Evolutionary conservation across 2,888 invertebrate genomes (phyloP).

Genomic region (Stictocephala bisonia): DNA sequence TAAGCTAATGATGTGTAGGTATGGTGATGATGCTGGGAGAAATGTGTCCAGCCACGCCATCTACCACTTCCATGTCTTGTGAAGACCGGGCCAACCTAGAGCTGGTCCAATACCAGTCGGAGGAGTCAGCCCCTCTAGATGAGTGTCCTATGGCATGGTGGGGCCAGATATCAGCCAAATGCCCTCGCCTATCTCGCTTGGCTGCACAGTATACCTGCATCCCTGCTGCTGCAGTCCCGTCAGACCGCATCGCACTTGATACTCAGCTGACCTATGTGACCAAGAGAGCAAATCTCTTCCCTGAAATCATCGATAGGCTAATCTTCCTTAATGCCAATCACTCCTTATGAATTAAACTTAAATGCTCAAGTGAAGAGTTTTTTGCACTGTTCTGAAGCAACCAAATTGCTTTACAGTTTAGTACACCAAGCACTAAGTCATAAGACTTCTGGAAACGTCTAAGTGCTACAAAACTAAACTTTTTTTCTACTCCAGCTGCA

Average conservation of each 20-base stretch:
- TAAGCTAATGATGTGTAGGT: too few relatives aligned
- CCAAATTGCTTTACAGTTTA: too few relatives aligned
- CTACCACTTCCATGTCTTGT: constrained; percentile 63
- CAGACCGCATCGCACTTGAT: constrained; percentile 64
- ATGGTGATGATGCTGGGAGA: constrained; percentile 66
- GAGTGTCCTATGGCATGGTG: constrained; percentile 66
- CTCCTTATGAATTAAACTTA: too few relatives aligned
- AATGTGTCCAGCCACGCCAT: constrained; percentile 62
- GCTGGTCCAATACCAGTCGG: constrained; percentile 66
- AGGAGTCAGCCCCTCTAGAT: constrained; percentile 65
- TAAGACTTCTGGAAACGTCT: too few relatives aligned
- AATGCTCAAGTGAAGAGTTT: too few relatives aligned
- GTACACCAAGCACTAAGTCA: too few relatives aligned
- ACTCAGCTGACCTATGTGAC: constrained; percentile 63
- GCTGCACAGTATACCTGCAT: constrained; percentile 66
- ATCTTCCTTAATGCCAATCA: constrained; percentile 61
- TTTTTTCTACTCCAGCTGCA: too few relatives aligned
- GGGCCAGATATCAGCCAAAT: constrained; percentile 63
- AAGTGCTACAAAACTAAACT: too few relatives aligned
- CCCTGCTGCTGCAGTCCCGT: constrained; percentile 65
- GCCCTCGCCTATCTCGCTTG: constrained; percentile 64
- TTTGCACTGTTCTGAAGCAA: too few relatives aligned
- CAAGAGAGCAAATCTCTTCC: constrained; percentile 64
- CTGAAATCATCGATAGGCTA: constrained; percentile 64
- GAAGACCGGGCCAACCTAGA: constrained; percentile 66